Conservation (phyloP, 2,888 invertebrate species). For the Ornithoptera priamus region DNA sequence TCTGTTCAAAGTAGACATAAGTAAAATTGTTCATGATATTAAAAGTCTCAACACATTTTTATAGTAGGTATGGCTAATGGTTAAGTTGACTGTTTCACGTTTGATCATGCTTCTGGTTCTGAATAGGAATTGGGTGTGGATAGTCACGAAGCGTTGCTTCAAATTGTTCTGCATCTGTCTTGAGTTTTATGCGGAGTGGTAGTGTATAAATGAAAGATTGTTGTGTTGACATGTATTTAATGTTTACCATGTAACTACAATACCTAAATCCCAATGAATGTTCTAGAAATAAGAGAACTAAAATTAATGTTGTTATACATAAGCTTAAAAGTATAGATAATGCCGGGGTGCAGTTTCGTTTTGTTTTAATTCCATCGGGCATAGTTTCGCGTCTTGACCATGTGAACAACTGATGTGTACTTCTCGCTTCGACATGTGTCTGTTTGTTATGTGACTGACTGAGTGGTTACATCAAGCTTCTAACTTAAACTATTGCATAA, state of each 20-base stretch:
- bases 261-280: conserved; percentile 68
- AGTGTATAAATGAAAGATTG: conserved; percentile 75
- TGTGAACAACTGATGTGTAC: conserved; percentile 26
- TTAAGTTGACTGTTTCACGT: no score
- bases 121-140: conserved; percentile 13
- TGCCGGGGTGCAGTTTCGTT: conserved; percentile 64
- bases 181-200: conserved; percentile 38
- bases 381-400: conserved; percentile 37
- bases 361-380: conserved; percentile 46
- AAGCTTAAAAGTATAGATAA: conserved; percentile 52
- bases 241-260: conserved; percentile 76
- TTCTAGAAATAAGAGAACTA: conserved; percentile 52
- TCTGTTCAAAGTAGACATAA: no score
- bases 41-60: no score
- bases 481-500: conserved; percentile 7
- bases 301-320: conserved; percentile 54
- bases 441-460: conserved; percentile 13
- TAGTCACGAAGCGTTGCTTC: not conserved
- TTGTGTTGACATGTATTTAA: conserved; percentile 79
- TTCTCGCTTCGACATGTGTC: conserved; percentile 6
- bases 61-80: no score
- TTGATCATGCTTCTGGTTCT: not conserved
- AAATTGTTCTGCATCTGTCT: not conserved
- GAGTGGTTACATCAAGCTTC: conserved; percentile 9
- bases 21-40: no score